Evolutionary conservation across 2,797 vertebrate species (phyloP), one percentile per base, ranked within the genome.

Genomic region (Odontamblyopus lacepedii): DNA sequence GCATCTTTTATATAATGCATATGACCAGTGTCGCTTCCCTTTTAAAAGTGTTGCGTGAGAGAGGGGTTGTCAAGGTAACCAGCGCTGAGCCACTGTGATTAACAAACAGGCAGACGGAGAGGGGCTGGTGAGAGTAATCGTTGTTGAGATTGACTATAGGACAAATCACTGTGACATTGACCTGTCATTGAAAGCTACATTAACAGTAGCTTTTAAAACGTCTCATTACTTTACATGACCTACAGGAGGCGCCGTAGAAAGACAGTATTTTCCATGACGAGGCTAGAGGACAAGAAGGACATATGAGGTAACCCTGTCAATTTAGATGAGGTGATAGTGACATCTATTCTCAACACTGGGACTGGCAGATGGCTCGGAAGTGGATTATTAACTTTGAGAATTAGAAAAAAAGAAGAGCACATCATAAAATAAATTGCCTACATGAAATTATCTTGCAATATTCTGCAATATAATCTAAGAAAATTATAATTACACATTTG

Each of bases 141-240:
- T 77, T 50, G 66, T 75, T 26, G 7, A 35, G 32, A 59, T 67
- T 73, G 57, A n/a, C 35, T 59, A 27, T 3, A 53, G 74, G 77
- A 75, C 68, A 76, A 69, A 83, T 85, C 74, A 65, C 63, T 59
- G 69, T 76, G 79, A 70, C 80, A 78, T 73, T 84, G 78, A 78
- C 77, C 80, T 83, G 88, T 78, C 82, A 81, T 77, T 81, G 71
- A 67, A 71, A 66, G 72, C 73, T 79, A 59, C 55, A 35, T 82
- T 84, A 84, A 82, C 30, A 4, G 76, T 59, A 75, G 73, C 80
- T 83, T 87, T 72, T 85, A 77, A 83, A 84, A 75, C 72, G 51
- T 86, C 78, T 83, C 51, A 87, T 87, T 80, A 62, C 73, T 59
- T 77, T 76, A 73, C 61, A 72, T 78, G 71, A 86, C 71, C 81